Conservation (phyloP, 37 sponge, comb jelly and placozoan genomes). For the Chondrosia reniformis region DNA sequence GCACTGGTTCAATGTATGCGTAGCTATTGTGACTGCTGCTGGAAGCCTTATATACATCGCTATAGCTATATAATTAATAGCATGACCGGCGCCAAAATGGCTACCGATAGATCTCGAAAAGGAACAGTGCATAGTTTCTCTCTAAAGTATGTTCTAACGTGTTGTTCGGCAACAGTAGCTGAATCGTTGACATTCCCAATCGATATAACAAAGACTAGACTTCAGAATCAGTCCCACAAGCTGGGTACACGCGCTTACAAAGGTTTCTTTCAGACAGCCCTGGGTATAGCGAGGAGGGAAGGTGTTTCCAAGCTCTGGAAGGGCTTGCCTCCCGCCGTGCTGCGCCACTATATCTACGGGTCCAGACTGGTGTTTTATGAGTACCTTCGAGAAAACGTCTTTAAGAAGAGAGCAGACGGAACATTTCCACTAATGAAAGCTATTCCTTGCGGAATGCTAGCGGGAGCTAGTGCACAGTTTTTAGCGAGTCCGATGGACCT, state of each 20-base stretch:
- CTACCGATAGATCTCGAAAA: neutral
- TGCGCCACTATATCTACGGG: conserved; percentile 71
- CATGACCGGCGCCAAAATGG: no score
- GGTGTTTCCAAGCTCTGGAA: conserved; percentile 71
- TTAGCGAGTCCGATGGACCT: conserved; percentile 86
- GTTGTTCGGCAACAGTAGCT: neutral
- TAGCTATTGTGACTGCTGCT: no score
- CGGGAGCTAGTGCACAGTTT: conserved; percentile 77
- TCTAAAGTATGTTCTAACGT: neutral
- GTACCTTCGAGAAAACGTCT: conserved; percentile 57
- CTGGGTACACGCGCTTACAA: conserved; percentile 16
- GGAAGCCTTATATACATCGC: no score
- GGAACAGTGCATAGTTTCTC: neutral
- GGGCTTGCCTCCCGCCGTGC: conserved; percentile 70
- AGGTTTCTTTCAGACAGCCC: conserved; percentile 61
- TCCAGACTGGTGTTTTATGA: conserved; percentile 79
- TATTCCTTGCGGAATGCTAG: conserved; percentile 65
- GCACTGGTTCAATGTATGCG: no score
- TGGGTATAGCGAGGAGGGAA: conserved; percentile 74
- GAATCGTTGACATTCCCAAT: conserved; percentile 75
- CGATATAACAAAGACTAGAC: conserved; percentile 80
- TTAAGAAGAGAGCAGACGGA: conserved; percentile 50
- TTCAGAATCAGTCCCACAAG: conserved; percentile 76
- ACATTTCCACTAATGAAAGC: conserved; percentile 69
- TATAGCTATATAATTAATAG: no score